Base-by-base conservation (phyloP, 2,113 vertebrate genomes). In the Osmerus mordax region DNA sequence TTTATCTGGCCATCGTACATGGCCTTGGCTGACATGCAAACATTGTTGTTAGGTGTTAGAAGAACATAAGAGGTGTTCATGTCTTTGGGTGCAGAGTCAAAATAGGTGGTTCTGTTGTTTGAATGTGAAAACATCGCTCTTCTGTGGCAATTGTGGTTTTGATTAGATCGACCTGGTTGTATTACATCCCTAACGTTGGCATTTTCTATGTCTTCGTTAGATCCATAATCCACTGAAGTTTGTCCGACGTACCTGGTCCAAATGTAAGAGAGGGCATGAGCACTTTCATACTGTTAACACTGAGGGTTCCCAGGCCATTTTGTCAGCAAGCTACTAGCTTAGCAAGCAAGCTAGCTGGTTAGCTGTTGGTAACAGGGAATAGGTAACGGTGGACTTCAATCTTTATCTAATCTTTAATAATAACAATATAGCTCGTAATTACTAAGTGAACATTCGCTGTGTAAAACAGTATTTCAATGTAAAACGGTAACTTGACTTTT, bases 61-160 rank as follows among this genome's bases (percentile, higher is more conserved):
- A 54, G 11, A 13, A 7, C 41, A 23, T 54, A 2, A 23, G 13
- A 21, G 21, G 4, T 32, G 28, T 1, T 15, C 36, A 36, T n/a
- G 65, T 66, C 18, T 52, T 12, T 28, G 36, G 41, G n/a, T 21
- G 25, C 36, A 23, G 18, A 9, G 41, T 66, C n/a, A 3, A 2
- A 12, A 41, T 66, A 23, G 8, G 8, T 12, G n/a, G 65, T 8
- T 51, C 41, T 66, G 6, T 47, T 47, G 8, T 52, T 21, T 19
- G 65, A 66, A 51, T 9, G 41, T 19, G 65, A 51, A 41, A 66
- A 66, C 41, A 66, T 66, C 9, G 62, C n/a, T 56, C 54, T 56
- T 56, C 6, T 5, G 16, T 18, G 15, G 15, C n/a, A n/a, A 56
- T 18, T 18, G 25, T 28, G 15, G 15, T 19, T 19, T 56, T n/a